Evolutionary conservation across 2,113 vertebrate genomes (phyloP), one percentile per base, ranked within the genome.

Genomic region (Alethe castanea): DNA sequence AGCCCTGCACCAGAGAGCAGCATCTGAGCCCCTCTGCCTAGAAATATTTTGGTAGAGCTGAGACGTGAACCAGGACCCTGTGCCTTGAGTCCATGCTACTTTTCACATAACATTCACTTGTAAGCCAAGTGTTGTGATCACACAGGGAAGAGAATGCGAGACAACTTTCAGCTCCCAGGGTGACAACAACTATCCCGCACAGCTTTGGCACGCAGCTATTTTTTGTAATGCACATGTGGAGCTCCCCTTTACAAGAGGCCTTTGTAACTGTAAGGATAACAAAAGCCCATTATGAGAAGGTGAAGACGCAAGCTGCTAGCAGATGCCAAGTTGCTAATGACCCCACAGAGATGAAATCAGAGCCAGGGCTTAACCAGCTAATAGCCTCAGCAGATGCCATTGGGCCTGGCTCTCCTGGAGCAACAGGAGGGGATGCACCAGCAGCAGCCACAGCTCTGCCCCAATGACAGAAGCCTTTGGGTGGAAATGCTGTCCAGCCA

Each of bases 251-350:
- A 81, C 57, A 52, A 78, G n/a, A 67, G 28, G 35, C 44, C 61
- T 35, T 16, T 52, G 6, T 48, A 66, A 38, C 47, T n/a, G 14
- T 11, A 61, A 61, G 40, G 10, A 26, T 31, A 65, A 77, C 42
- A 71, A 87, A 83, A 91, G 72, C 72, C 76, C 33, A 11, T 67
- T 71, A 86, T 8, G 44, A 81, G 44, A 74, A 97, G 86, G 76
- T 78, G 52, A 81, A 69, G 47, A 69, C 19, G 14, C 45, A 2
- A 56, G 72, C 71, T 73, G 38, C 56, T 56, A n/a, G 40, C 66
- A 81, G 48, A 81, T 81, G 61, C 38, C 64, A 92, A 88, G 42
- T 8, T 54, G 50, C 42, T 66, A 83, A 80, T 52, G 59, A 61
- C 19, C 13, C n/a, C 35, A 45, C 14, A 14, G 70, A 77, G 54